Conservation (phyloP, 1,140 invertebrate genomes). For the Oedothorax gibbosus region DNA sequence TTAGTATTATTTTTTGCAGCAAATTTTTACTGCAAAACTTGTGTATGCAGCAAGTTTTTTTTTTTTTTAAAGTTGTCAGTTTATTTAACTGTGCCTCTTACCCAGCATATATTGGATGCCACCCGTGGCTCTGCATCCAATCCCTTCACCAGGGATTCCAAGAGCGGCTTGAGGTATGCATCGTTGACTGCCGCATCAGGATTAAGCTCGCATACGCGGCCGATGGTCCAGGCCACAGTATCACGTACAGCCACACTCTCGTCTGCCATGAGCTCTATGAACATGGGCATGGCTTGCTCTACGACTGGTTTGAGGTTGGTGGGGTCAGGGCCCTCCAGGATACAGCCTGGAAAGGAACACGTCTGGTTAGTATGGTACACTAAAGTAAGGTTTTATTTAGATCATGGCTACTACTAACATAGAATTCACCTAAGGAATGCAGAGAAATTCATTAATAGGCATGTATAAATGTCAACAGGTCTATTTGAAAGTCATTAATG, state of each 20-base stretch:
- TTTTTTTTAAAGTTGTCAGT: background rate
- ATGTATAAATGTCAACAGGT: too few species aligned
- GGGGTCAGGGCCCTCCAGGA: constrained; percentile 92
- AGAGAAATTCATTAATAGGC: too few species aligned
- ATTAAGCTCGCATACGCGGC: constrained; percentile 96
- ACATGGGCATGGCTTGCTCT: constrained; percentile 94
- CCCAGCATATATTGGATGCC: constrained; percentile 99
- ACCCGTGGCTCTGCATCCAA: constrained; percentile 91
- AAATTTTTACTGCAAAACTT: too few species aligned
- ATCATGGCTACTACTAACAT: too few species aligned
- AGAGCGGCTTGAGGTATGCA: constrained; percentile 81
- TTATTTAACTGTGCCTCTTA: constrained; percentile 64
- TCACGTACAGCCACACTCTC: constrained; percentile 92
- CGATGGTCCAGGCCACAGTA: constrained; percentile 98
- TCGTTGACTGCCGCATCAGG: constrained; percentile 96
- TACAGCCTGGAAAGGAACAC: constrained; percentile 75
- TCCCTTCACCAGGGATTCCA: constrained; percentile 90
- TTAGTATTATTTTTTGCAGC: background rate
- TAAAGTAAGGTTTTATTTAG: too few species aligned
- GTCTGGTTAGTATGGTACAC: background rate
- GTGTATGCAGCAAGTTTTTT: too few species aligned
- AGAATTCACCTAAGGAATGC: too few species aligned
- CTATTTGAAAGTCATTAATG: too few species aligned
- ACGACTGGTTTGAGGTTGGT: constrained; percentile 90
- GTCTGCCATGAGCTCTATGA: constrained; percentile 96